Evolutionary conservation across 2,113 vertebrate species (phyloP).

Genomic region (Gnathonemus longibarbis): DNA sequence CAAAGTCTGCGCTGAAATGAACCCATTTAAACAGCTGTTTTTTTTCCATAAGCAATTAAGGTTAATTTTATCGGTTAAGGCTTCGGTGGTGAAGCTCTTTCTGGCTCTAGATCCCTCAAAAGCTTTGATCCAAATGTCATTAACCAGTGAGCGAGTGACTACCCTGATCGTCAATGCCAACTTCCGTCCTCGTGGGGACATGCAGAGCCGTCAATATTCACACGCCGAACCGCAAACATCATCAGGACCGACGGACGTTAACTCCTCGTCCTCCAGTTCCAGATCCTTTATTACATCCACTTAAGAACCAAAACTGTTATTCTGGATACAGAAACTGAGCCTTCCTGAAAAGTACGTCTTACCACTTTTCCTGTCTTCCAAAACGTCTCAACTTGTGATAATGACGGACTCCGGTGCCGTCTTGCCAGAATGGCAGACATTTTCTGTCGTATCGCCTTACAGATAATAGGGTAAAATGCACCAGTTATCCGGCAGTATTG

Average conservation of each 20-base stretch:
- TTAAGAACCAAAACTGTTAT: neutral
- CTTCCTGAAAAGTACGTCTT: neutral
- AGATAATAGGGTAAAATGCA: slow-evolving; percentile 44
- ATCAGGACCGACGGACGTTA: neutral
- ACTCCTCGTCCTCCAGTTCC: neutral
- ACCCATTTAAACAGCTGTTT: neutral
- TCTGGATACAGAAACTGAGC: neutral
- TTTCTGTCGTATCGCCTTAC: slow-evolving; percentile 52
- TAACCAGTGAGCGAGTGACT: neutral
- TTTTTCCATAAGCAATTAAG: neutral
- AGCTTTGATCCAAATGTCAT: neutral
- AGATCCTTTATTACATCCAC: neutral
- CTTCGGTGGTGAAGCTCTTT: neutral
- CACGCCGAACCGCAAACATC: neutral
- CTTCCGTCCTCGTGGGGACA: neutral
- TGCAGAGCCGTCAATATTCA: neutral
- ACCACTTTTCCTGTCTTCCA: slow-evolving; percentile 13
- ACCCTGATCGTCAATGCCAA: neutral
- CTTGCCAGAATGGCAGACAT: slow-evolving; percentile 27
- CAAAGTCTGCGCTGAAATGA: neutral
- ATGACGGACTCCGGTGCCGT: slow-evolving; percentile 23
- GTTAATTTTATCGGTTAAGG: neutral
- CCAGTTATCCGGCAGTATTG: slow-evolving; percentile 6
- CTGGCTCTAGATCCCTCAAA: neutral
- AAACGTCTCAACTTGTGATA: slow-evolving; percentile 16